Percentiles rank a stretch among this genome's conserved stretches.
Evolutionary conservation across 2,888 invertebrate species (phyloP).

Genomic region (Hemicrepidius hirtus): DNA sequence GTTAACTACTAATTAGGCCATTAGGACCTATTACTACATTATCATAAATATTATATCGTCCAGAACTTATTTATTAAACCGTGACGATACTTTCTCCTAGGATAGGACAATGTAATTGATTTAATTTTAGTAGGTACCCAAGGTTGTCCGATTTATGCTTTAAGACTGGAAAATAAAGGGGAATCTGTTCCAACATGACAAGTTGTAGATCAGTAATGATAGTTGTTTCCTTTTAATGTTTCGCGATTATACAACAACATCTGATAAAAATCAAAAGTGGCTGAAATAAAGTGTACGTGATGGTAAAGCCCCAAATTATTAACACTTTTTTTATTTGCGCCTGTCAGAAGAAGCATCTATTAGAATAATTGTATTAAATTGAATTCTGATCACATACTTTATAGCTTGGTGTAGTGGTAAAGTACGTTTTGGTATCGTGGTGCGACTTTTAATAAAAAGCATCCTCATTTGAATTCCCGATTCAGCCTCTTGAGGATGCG

Average conservation of each 20-base stretch:
- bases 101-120: too few species aligned
- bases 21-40: constrained; percentile 41
- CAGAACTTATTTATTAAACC: constrained; percentile 14
- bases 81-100: constrained; percentile 16
- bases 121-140: too few species aligned
- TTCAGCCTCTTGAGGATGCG: not conserved
- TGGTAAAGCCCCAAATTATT: constrained; percentile 1
- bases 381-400: constrained; percentile 23
- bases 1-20: constrained; percentile 48
- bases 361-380: constrained; percentile 20
- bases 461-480: constrained; percentile 6
- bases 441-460: constrained; percentile 8
- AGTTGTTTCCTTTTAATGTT: too few species aligned
- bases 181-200: too few species aligned
- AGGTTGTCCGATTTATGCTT: not conserved
- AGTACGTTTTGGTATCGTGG: not conserved
- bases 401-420: not conserved
- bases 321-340: constrained; percentile 5
- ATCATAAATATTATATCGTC: constrained; percentile 42
- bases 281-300: constrained; percentile 2
- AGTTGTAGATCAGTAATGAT: too few species aligned
- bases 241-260: not conserved
- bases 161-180: too few species aligned
- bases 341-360: constrained; percentile 12
- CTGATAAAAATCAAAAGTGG: constrained; percentile 6